These are phyloP conservation scores for Xanthia togata DNA, from an alignment of 2,888 invertebrate species.

Conservation along the genomic window DNA sequence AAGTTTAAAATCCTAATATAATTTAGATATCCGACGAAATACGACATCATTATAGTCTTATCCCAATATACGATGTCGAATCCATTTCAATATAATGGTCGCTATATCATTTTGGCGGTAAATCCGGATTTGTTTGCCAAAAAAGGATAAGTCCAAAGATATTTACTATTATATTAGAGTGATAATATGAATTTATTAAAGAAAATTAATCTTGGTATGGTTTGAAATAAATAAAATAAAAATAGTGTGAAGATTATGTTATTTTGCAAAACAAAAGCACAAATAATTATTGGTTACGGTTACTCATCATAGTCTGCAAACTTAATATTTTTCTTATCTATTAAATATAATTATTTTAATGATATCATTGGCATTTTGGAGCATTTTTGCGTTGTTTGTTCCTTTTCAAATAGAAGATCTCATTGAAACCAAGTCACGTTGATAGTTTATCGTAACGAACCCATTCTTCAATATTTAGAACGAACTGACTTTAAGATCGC, in stretches of 20 bases:
- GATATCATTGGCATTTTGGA: not conserved
- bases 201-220: not conserved
- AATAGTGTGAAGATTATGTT: no score
- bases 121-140: conserved; percentile 47
- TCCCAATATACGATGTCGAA: conserved; percentile 21
- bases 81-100: conserved; percentile 30
- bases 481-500: not conserved
- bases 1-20: conserved; percentile 17
- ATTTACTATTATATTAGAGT: not conserved
- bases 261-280: not conserved
- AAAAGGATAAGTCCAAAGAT: conserved; percentile 16
- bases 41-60: conserved; percentile 35
- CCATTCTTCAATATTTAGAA: conserved; percentile 4
- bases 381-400: not conserved
- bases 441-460: not conserved
- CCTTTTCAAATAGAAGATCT: not conserved
- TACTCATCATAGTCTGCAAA: not conserved
- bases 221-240: conserved; percentile 1
- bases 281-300: no score
- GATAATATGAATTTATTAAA: conserved; percentile 9
- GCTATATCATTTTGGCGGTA: not conserved
- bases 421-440: not conserved
- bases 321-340: not conserved
- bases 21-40: conserved; percentile 18
- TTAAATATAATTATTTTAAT: not conserved